A percentile compares a stretch with the other conserved stretches of the same genome.
Conservation (phyloP, 2,888 invertebrate species). For the Cactoblastis cactorum region DNA sequence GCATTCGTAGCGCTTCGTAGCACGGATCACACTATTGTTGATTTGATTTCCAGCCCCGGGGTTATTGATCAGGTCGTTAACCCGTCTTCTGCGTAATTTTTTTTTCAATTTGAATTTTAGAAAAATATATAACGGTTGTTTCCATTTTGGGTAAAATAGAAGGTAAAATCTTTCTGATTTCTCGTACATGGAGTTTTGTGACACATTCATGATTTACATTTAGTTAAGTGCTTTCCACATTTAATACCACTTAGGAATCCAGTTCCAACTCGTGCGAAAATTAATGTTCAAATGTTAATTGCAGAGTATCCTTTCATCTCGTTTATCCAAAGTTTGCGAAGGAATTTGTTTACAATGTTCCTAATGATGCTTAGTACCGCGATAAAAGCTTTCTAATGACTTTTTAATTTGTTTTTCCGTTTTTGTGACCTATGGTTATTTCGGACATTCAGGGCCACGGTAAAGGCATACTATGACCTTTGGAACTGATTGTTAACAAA, state of each 20-base stretch:
- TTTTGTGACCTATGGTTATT: conserved; percentile 12
- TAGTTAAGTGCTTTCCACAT: conserved; percentile 10
- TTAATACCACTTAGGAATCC: conserved; percentile 9
- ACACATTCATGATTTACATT: conserved; percentile 10
- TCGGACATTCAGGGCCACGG: not conserved
- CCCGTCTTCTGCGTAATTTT: conserved; percentile 7
- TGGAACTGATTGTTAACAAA: no score
- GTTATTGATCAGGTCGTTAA: conserved; percentile 38
- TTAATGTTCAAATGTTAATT: conserved; percentile 44
- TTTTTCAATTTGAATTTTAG: not conserved
- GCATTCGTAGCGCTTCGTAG: conserved; percentile 33
- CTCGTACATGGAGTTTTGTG: not conserved
- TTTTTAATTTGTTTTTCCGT: conserved; percentile 25
- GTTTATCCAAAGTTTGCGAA: conserved; percentile 47
- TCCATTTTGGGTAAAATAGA: not conserved
- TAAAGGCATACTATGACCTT: not conserved
- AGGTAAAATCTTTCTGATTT: not conserved
- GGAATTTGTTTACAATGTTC: conserved; percentile 54
- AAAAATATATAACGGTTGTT: no score
- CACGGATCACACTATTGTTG: conserved; percentile 40
- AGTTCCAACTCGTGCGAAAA: conserved; percentile 24
- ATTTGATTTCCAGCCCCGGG: conserved; percentile 56
- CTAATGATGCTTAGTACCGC: conserved; percentile 45
- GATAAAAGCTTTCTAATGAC: conserved; percentile 50
- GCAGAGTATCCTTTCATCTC: conserved; percentile 46